phyloP scores from a whole-genome alignment of 2,888 invertebrate genomes.

The Acleris emargana region DNA sequence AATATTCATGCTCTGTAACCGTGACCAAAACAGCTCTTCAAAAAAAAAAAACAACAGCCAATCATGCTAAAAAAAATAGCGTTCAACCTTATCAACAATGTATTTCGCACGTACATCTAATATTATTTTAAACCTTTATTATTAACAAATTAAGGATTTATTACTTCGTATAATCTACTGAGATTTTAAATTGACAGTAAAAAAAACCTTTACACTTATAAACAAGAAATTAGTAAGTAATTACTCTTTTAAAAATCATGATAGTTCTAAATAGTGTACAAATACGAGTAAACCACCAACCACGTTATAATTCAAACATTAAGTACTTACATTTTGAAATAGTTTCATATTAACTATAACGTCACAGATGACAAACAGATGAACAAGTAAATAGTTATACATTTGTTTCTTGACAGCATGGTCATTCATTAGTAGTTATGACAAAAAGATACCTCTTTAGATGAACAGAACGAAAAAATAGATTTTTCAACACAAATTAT shows the following conservation, averaged over 20 bases:
- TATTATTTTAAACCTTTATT: neutral
- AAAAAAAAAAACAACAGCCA: constrained; percentile 9
- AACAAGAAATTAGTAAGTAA: constrained; percentile 11
- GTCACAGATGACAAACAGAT: neutral
- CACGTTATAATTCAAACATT: too few species aligned
- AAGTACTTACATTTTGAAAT: too few species aligned
- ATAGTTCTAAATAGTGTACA: too few species aligned
- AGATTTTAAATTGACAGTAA: neutral
- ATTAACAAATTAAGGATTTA: too few species aligned
- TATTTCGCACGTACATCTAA: constrained; percentile 4
- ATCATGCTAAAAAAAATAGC: constrained; percentile 16
- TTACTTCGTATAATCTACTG: too few species aligned
- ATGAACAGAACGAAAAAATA: constrained; percentile 13
- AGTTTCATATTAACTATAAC: neutral
- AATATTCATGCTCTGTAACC: constrained; percentile 13
- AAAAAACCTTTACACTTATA: constrained; percentile 8
- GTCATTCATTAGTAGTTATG: constrained; percentile 10
- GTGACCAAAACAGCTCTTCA: constrained; percentile 8
- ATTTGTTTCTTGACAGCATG: neutral
- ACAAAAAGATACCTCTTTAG: neutral
- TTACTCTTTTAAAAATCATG: too few species aligned
- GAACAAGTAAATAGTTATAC: neutral
- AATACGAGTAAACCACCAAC: too few species aligned
- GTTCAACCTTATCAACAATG: neutral
- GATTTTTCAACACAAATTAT: constrained; percentile 1